These are phyloP conservation scores for Otis tarda DNA, from an alignment of 2,113 vertebrate genomes.

Conservation along the genomic window DNA sequence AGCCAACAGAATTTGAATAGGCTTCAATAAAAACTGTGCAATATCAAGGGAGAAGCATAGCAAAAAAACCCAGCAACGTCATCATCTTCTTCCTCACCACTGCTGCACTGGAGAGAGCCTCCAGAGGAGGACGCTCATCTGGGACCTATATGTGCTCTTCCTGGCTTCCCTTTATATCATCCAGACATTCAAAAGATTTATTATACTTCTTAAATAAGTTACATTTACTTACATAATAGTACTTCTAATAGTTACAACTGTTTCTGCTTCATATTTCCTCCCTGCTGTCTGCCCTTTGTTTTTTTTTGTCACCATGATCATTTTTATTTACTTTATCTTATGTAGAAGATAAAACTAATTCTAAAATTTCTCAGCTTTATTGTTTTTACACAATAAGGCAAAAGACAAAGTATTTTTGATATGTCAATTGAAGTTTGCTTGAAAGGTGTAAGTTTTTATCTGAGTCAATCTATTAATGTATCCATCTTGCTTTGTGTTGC, in stretches of 20 bases:
- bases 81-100: background rate
- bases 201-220: background rate
- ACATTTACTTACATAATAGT: background rate
- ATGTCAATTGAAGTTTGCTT: background rate
- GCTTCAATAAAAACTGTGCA: background rate
- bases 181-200: background rate
- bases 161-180: background rate
- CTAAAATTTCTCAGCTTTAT: background rate
- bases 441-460: background rate
- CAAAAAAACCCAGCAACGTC: background rate
- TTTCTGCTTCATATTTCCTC: background rate
- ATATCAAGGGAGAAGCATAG: accelerated
- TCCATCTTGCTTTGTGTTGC: background rate
- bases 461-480: background rate
- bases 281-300: background rate
- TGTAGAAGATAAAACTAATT: background rate
- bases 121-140: background rate
- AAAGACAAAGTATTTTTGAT: background rate
- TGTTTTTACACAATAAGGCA: background rate
- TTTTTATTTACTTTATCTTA: background rate
- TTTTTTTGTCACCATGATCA: background rate
- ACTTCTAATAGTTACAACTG: background rate
- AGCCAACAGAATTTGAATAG: background rate
- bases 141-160: background rate
- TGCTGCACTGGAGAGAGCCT: background rate